Percentiles rank a stretch among this genome's conserved stretches.
Conservation (phyloP, 2,888 invertebrate genomes). For the Limenitis camilla region DNA sequence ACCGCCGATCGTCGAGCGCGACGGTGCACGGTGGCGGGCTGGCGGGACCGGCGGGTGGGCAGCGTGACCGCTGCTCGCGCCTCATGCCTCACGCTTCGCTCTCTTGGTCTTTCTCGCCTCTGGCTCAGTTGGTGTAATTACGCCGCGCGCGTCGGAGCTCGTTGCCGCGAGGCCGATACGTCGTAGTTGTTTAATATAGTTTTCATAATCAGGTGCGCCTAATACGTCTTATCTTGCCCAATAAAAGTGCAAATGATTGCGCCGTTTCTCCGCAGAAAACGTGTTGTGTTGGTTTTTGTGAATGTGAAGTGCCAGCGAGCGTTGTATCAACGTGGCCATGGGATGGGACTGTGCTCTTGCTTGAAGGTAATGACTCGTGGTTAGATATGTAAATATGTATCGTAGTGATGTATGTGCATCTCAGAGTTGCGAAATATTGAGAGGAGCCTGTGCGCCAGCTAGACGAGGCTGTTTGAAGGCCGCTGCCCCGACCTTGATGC, state of each 20-base stretch:
- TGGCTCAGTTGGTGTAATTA: slow-evolving; percentile 51
- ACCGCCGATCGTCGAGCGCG: too few species aligned
- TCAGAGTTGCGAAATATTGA: slow-evolving; percentile 44
- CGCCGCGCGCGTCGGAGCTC: slow-evolving; percentile 58
- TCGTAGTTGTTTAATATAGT: slow-evolving; percentile 34
- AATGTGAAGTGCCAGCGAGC: slow-evolving; percentile 48
- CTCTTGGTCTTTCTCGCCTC: slow-evolving; percentile 17
- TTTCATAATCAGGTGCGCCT: slow-evolving; percentile 42
- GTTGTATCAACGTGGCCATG: slow-evolving; percentile 64
- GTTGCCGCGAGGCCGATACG: slow-evolving; percentile 55
- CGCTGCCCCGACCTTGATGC: slow-evolving; percentile 69
- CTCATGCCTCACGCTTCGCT: slow-evolving; percentile 1
- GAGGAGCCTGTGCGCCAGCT: slow-evolving; percentile 51
- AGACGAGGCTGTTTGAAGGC: slow-evolving; percentile 72
- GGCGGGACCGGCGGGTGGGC: slow-evolving; percentile 36
- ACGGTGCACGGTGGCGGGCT: slow-evolving; percentile 33
- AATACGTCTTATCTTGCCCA: slow-evolving; percentile 58
- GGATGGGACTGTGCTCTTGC: slow-evolving; percentile 63
- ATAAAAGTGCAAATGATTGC: slow-evolving; percentile 65
- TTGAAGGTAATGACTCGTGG: slow-evolving; percentile 60
- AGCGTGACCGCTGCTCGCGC: slow-evolving; percentile 32
- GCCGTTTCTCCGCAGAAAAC: slow-evolving; percentile 35
- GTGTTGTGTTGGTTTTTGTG: slow-evolving; percentile 47
- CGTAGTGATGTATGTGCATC: slow-evolving; percentile 39
- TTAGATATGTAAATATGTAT: slow-evolving; percentile 41